Percentiles rank a stretch among this genome's conserved stretches.
These are phyloP conservation scores for Chascanopsetta lugubris DNA, from an alignment of 2,113 vertebrate species.

Conservation along the genomic window DNA sequence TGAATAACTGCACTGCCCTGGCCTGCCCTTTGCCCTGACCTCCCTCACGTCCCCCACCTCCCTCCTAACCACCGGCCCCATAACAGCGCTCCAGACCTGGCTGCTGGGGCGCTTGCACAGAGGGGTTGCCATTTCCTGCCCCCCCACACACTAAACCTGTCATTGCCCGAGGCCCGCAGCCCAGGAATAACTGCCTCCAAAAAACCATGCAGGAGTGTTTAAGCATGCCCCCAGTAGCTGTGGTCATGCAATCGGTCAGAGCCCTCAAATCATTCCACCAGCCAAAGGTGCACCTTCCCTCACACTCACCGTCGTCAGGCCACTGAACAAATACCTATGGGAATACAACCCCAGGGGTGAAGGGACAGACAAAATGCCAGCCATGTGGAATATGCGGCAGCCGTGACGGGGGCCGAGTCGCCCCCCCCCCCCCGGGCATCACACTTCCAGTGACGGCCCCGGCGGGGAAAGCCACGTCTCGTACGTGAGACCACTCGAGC, in stretches of 20 bases:
- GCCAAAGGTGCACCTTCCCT: slow-evolving; percentile 33
- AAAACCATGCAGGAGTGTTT: slow-evolving; percentile 39
- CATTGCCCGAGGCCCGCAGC: slow-evolving; percentile 45
- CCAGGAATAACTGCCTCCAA: slow-evolving; percentile 57
- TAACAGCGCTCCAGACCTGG: slow-evolving; percentile 24
- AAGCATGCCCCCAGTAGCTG: slow-evolving; percentile 44
- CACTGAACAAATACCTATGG: slow-evolving; percentile 22
- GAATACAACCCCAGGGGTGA: slow-evolving; percentile 29
- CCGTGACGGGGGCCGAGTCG: slow-evolving; percentile 26
- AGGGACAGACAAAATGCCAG: slow-evolving; percentile 56
- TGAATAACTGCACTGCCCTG: slow-evolving; percentile 51
- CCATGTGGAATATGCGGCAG: slow-evolving; percentile 41
- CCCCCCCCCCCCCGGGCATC: slow-evolving; percentile 48
- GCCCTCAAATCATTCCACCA: slow-evolving; percentile 42
- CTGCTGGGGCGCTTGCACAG: slow-evolving; percentile 23
- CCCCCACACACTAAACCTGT: slow-evolving; percentile 55
- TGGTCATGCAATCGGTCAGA: slow-evolving; percentile 38
- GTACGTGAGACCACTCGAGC: slow-evolving; percentile 34
- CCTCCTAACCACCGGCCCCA: slow-evolving; percentile 16
- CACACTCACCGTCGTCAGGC: slow-evolving; percentile 20
- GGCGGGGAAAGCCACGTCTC: slow-evolving; percentile 13
- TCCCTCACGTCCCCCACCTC: slow-evolving; percentile 27
- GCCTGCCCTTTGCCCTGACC: slow-evolving; percentile 53
- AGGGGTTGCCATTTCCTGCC: slow-evolving; percentile 52
- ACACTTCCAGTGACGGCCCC: slow-evolving; percentile 14